These are phyloP conservation scores for Aplocera efformata DNA, from an alignment of 2,888 invertebrate species.

Conservation along the genomic window DNA sequence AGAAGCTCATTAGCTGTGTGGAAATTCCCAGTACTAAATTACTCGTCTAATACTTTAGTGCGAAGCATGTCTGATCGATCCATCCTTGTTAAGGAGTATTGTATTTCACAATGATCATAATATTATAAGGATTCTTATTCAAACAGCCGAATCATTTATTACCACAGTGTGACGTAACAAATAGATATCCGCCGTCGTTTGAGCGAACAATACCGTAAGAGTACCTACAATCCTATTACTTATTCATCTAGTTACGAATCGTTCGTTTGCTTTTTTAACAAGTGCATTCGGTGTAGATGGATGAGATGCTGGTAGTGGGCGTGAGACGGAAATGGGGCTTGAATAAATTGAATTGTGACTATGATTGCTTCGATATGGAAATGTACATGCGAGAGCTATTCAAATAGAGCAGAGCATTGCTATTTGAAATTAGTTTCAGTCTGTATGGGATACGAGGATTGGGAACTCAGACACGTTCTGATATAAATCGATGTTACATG, in stretches of 20 bases:
- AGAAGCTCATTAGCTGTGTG: no score
- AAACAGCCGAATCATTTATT: slow-evolving; percentile 26
- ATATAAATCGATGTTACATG: slow-evolving; percentile 12
- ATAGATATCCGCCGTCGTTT: slow-evolving; percentile 27
- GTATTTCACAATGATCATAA: slow-evolving; percentile 11
- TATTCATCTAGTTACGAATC: slow-evolving; percentile 54
- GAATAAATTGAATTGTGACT: slow-evolving; percentile 69
- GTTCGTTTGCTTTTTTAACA: slow-evolving; percentile 56
- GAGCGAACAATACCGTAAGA: slow-evolving; percentile 43
- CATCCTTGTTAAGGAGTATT: slow-evolving; percentile 6
- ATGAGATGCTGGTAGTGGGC: slow-evolving; percentile 55
- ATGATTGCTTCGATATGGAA: slow-evolving; percentile 57
- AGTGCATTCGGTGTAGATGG: slow-evolving; percentile 46
- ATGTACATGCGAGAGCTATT: slow-evolving; percentile 41
- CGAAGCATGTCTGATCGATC: slow-evolving; percentile 5
- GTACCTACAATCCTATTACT: slow-evolving; percentile 41
- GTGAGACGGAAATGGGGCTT: slow-evolving; percentile 58
- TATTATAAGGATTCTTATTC: slow-evolving; percentile 23
- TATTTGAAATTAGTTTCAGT: slow-evolving; percentile 34
- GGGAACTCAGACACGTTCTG: slow-evolving; percentile 20
- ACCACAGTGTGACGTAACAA: slow-evolving; percentile 25
- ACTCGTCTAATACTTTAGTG: no score
- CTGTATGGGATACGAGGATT: slow-evolving; percentile 45
- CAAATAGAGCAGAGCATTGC: slow-evolving; percentile 31
- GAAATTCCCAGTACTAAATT: no score